Base-by-base conservation (phyloP, 2,888 invertebrate species). In the Lasioglossum pauxillum region DNA sequence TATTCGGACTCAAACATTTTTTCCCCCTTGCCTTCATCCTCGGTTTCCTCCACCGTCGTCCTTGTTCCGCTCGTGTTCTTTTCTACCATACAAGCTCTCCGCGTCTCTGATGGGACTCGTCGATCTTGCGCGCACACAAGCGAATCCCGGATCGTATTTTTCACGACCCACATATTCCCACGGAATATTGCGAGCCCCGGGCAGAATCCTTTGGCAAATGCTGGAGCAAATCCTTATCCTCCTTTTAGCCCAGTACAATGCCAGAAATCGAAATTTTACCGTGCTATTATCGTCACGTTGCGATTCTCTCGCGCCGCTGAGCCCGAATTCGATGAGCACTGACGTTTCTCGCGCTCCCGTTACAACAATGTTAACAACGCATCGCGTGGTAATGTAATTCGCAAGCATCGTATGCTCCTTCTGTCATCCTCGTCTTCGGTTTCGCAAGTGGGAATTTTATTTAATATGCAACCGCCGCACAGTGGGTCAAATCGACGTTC, bases 141-240 rank as follows among this genome's bases (percentile, higher is more conserved):
- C 31, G 64, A 80, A 83, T 60, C 64, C 60, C 85, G 76, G 23
- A 23, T 83, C 86, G 81, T 87, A 89, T 87, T 87, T 89, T 85
- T 89, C 89, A 89, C 87, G 84, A 77, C 82, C 77, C 72, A 81
- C 87, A 81, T 80, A 71, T 41, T 71, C n/a, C n/a, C 80, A n/a
- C 31, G 64, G 80, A 80, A 84, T 80, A 78, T 84, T 78, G 71
- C 80, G n/a, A 67, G 77, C 80, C 78, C 79, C 46, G 72, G 72
- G 82, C 88, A 57, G 84, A 82, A 88, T 87, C 87, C 84, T 89
- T 87, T 88, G 88, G 86, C 87, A 84, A 89, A 87, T 77, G 88
- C 78, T 82, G 74, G 84, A 87, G 76, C 80, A 80, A 81, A 82
- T 87, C 82, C 84, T 89, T 86, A 84, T 79, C 81, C 80, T 67